These are phyloP conservation scores for Meganola albula DNA, from an alignment of 2,888 invertebrate species.

Conservation along the genomic window DNA sequence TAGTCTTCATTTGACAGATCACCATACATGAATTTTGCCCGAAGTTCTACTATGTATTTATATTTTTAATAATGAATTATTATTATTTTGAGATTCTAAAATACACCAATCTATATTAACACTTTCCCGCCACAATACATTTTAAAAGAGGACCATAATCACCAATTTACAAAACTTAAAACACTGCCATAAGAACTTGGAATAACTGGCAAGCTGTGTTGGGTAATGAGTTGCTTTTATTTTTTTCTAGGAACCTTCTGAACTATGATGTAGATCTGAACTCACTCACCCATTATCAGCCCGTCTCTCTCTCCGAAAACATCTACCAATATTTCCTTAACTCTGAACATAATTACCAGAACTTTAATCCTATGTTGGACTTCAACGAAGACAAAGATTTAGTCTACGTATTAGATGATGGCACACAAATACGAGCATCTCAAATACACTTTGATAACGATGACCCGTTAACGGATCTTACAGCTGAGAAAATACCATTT, in stretches of 20 bases:
- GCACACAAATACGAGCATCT: constrained; percentile 66
- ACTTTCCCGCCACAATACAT: too few relatives aligned
- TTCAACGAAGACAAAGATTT: constrained; percentile 38
- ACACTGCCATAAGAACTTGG: too few relatives aligned
- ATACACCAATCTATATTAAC: too few relatives aligned
- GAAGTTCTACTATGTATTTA: too few relatives aligned
- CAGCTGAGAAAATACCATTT: constrained; percentile 61
- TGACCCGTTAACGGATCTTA: constrained; percentile 55
- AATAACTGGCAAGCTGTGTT: too few relatives aligned
- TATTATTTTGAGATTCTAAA: too few relatives aligned
- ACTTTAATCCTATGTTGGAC: constrained; percentile 36
- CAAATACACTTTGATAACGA: constrained; percentile 73
- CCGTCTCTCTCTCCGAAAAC: constrained; percentile 57
- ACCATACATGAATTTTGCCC: too few relatives aligned
- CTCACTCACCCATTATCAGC: constrained; percentile 58
- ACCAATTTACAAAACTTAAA: too few relatives aligned
- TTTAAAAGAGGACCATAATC: too few relatives aligned
- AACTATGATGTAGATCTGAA: constrained; percentile 65
- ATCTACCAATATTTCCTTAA: constrained; percentile 60
- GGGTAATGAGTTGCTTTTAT: too few relatives aligned
- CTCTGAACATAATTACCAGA: constrained; percentile 41
- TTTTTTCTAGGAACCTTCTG: constrained; percentile 43
- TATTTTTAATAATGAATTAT: too few relatives aligned
- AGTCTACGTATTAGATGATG: constrained; percentile 63
- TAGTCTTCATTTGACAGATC: too few relatives aligned